These are phyloP conservation scores for Notoglanidium macrostoma DNA, from an alignment of 2,797 vertebrate species.

Conservation along the genomic window DNA sequence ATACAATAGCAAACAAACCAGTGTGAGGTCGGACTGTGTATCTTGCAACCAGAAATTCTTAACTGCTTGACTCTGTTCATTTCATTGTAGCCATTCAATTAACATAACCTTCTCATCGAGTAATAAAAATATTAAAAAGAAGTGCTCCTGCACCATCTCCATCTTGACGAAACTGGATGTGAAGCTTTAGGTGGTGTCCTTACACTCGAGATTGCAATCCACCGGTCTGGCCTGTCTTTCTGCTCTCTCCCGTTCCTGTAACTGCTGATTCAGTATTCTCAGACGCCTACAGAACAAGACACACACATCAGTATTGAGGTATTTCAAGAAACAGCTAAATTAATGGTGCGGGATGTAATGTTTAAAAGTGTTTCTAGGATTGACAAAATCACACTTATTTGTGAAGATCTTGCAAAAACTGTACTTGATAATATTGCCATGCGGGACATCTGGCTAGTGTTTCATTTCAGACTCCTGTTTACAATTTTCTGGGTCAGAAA, in stretches of 20 bases:
- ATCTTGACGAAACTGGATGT: neutral
- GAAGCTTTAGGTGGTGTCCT: conserved; percentile 52
- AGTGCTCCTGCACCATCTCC: neutral
- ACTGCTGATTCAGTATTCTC: conserved; percentile 81
- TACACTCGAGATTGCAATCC: conserved; percentile 78
- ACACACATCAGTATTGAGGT: conserved; percentile 3
- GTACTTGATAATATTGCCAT: neutral
- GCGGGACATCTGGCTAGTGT: neutral
- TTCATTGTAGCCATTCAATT: neutral
- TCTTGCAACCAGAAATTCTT: neutral
- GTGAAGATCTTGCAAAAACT: neutral
- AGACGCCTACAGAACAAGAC: conserved; percentile 71
- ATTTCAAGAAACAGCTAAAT: conserved; percentile 3
- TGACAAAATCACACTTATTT: neutral
- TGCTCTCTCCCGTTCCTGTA: conserved; percentile 74
- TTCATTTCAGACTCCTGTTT: neutral
- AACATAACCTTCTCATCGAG: neutral
- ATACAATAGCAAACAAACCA: neutral
- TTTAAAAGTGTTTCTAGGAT: neutral
- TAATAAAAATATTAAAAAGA: neutral
- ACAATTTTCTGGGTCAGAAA: neutral
- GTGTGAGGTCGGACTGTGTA: neutral
- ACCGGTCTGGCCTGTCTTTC: conserved; percentile 64
- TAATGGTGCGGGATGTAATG: neutral
- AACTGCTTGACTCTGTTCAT: neutral